Conservation (phyloP, 2,113 vertebrate genomes). For the Heliornis fulica region DNA sequence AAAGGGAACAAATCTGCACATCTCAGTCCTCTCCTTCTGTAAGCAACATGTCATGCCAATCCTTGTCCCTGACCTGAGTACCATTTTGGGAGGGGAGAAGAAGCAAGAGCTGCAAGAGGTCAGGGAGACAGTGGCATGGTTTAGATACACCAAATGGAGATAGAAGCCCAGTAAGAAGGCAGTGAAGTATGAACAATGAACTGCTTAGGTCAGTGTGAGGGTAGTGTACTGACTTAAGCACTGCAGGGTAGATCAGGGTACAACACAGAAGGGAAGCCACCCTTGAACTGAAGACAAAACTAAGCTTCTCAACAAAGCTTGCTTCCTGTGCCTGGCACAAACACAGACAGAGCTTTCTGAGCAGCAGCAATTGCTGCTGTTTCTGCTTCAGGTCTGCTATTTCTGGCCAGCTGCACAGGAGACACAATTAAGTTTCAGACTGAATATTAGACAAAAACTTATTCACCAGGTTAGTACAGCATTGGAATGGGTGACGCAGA, state of each 20-base stretch:
- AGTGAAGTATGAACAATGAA: background rate
- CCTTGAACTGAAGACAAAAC: background rate
- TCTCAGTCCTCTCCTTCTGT: background rate
- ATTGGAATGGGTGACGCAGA: background rate
- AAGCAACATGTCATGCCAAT: background rate
- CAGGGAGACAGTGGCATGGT: background rate
- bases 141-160: background rate
- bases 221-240: background rate
- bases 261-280: background rate
- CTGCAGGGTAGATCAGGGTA: background rate
- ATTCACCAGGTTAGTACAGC: background rate
- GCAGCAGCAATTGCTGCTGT: background rate
- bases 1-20: background rate
- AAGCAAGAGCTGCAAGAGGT: background rate
- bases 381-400: background rate
- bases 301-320: background rate
- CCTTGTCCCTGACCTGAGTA: background rate
- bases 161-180: background rate
- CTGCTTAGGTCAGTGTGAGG: background rate
- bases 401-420: background rate
- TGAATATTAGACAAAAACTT: background rate
- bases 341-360: background rate
- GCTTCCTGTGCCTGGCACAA: background rate
- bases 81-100: background rate
- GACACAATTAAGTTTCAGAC: background rate